Percentiles rank a stretch among this genome's conserved stretches.
Conservation (phyloP, 2,888 invertebrate genomes). For the Sycophila texana region DNA sequence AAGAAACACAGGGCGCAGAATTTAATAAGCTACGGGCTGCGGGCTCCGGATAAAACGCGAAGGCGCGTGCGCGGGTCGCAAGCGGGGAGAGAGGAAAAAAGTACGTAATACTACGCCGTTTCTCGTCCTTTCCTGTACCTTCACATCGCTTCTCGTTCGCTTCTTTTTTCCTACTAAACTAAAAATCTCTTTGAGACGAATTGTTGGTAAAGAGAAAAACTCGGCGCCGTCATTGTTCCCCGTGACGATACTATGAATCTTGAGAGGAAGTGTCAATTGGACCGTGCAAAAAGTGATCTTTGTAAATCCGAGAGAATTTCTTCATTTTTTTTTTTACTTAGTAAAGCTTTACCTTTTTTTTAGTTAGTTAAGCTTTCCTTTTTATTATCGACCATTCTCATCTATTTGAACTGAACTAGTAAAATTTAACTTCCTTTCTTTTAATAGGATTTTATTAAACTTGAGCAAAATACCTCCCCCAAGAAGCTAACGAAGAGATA, state of each 20-base stretch:
- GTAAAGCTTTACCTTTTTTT: no score
- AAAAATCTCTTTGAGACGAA: conserved; percentile 61
- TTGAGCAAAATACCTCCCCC: no score
- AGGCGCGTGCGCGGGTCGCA: background rate
- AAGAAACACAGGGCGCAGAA: conserved; percentile 19
- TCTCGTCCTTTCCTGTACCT: conserved; percentile 43
- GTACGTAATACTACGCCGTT: no score
- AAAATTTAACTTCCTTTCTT: no score
- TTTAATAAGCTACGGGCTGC: conserved; percentile 47
- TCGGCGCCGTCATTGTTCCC: conserved; percentile 18
- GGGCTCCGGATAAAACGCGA: conserved; percentile 35
- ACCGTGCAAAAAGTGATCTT: conserved; percentile 62
- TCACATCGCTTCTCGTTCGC: conserved; percentile 15
- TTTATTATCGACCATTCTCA: no score
- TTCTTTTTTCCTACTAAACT: conserved; percentile 1
- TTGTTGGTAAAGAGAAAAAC: conserved; percentile 38
- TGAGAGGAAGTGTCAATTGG: conserved; percentile 59
- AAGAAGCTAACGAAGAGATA: no score
- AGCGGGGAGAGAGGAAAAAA: conserved; percentile 43
- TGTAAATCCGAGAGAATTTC: conserved; percentile 57
- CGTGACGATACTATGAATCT: background rate
- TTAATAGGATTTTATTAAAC: no score
- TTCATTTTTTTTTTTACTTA: no score
- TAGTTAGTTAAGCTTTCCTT: no score
- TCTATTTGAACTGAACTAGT: no score